phyloP scores from a whole-genome alignment of 2,113 vertebrate genomes.

The Coreoperca whiteheadi region DNA sequence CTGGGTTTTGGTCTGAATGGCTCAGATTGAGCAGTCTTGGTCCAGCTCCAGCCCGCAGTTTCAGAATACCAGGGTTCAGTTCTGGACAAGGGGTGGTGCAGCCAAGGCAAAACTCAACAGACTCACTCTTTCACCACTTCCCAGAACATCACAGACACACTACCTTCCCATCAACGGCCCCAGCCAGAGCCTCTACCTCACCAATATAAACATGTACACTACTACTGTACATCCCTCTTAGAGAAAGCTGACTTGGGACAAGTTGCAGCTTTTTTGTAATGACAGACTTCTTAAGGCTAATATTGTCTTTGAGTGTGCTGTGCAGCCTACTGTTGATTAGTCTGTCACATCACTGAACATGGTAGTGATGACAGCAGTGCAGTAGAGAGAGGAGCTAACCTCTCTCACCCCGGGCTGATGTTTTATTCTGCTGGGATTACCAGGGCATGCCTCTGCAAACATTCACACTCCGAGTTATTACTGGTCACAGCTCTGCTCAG shows the following conservation, averaged over 20 bases:
- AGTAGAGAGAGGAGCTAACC: constrained; percentile 67
- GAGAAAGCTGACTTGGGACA: constrained; percentile 7
- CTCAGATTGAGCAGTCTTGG: constrained; percentile 77
- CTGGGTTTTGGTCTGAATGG: constrained; percentile 70
- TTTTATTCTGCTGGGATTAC: constrained; percentile 73
- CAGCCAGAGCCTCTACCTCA: constrained; percentile 51
- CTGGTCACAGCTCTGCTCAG: constrained; percentile 61
- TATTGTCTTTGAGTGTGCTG: constrained; percentile 10
- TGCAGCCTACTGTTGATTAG: constrained; percentile 41
- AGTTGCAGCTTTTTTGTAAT: constrained; percentile 6
- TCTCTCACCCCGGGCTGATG: constrained; percentile 70
- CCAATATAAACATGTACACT: constrained; percentile 58
- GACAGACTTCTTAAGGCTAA: not conserved
- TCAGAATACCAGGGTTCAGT: constrained; percentile 55
- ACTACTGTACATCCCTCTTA: constrained; percentile 38
- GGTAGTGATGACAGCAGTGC: constrained; percentile 59
- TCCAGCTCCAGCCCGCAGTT: constrained; percentile 66
- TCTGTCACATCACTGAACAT: constrained; percentile 41
- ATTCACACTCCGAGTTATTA: constrained; percentile 74
- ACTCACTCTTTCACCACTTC: constrained; percentile 80
- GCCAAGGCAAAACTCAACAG: constrained; percentile 73
- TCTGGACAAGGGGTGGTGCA: constrained; percentile 44
- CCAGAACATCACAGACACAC: constrained; percentile 74
- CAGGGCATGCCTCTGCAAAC: constrained; percentile 76
- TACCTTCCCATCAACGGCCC: constrained; percentile 62